Conservation (phyloP, 2,888 invertebrate species). For the Synanthedon myopaeformis region DNA sequence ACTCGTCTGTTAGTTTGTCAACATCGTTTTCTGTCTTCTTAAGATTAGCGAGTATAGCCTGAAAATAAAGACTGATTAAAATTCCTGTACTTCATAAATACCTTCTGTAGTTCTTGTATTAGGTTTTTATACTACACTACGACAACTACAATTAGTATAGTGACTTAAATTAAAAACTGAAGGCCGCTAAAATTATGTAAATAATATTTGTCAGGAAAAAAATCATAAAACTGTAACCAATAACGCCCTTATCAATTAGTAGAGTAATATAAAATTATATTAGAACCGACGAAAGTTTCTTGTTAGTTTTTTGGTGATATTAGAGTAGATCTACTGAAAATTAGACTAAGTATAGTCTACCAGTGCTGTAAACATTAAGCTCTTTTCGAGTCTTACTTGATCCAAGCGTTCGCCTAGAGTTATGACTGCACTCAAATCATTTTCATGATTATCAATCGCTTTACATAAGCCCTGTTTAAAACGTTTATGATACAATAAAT, state of each 20-base stretch:
- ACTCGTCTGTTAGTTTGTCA: conserved; percentile 87
- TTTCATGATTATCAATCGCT: conserved; percentile 77
- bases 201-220: conserved; percentile 2
- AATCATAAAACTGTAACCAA: conserved; percentile 18
- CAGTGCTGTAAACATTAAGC: conserved; percentile 37
- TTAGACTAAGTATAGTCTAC: conserved; percentile 44
- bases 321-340: conserved; percentile 55
- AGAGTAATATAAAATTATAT: conserved; percentile 2
- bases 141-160: conserved; percentile 57
- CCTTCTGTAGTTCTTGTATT: conserved; percentile 4
- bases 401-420: conserved; percentile 83
- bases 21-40: conserved; percentile 88
- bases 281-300: no score
- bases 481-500: conserved; percentile 25
- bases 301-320: conserved; percentile 30
- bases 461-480: conserved; percentile 80
- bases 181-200: not conserved
- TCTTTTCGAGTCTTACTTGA: conserved; percentile 76
- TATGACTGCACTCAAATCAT: conserved; percentile 79
- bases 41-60: conserved; percentile 82
- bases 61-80: conserved; percentile 11
- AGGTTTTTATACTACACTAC: conserved; percentile 49
- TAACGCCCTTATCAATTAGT: conserved; percentile 28
- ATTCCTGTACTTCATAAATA: not conserved
- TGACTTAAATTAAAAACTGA: conserved; percentile 16